Base-by-base conservation (phyloP, 2,888 invertebrate genomes). In the Drosophila anomalata region DNA sequence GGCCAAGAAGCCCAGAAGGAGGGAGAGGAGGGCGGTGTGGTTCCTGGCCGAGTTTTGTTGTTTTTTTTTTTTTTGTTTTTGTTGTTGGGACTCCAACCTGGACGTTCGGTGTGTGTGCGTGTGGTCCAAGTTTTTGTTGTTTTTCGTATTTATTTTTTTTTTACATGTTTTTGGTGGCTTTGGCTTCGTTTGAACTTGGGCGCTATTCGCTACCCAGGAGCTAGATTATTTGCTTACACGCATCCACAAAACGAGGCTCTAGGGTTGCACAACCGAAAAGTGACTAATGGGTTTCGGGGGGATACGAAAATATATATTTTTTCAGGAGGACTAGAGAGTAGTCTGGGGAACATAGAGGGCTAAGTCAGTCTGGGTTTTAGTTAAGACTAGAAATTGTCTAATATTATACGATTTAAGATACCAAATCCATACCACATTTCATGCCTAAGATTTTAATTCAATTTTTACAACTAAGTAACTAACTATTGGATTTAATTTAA, bases 161-260 rank as follows among this genome's bases (percentile, higher is more conserved):
- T 60, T 60, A 53, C 60, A 73, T 70, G 65, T 77, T 81, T 82
- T 87, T 78, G 82, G 87, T 77, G 73, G 67, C 85, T 84, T 78
- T 78, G 71, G 67, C 78, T 87, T 84, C 73, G 87, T 84, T 82
- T 82, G 82, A 82, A 78, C 82, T 73, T 87, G 83, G 57, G 46
- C 58, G 67, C 67, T 59, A 36, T 39, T 26, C 31, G 47, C 53
- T 54, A 44, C 56, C 52, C 60, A 47, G 66, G 46, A 55, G 54
- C 78, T 76, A 82, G 87, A 87, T 84, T 73, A 82, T 87, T 87
- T 84, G 87, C 69, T 87, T 82, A 78, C 82, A 82, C 82, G 87
- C 85, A 82, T 65, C 72, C 68, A 50, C 68, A 58, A 52, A 76
- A 39, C 57, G 52, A 56, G 46, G 50, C 55, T 44, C 61, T 57